Base-by-base conservation (phyloP, 2,888 invertebrate species). In the Acleris emargana region DNA sequence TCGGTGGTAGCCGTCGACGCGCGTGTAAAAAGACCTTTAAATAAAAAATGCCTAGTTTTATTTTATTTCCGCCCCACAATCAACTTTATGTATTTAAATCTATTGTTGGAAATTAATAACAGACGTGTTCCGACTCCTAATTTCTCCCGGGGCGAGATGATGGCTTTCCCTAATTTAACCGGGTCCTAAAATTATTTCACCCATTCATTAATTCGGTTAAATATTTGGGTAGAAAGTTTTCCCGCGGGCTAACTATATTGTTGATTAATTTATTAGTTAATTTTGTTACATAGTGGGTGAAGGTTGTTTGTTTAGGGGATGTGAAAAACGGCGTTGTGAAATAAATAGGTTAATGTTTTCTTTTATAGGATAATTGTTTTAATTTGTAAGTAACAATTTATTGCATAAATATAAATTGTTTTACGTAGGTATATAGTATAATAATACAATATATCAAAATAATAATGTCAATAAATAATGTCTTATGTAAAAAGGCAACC, bases 51-150 rank as follows among this genome's bases (percentile, higher is more conserved):
- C 25, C 49, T 54, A 64, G 52, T 57, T 61, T 51, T 59, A 60
- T 61, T 66, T 61, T 45, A 51, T 60, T 57, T 71, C 66, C 70
- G 74, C 72, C 74, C 68, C 68, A 71, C 75, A 70, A 75, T 77
- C 78, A 81, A 81, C 81, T 82, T 77, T 75, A 74, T 77, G 74
- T 79, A 83, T 86, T 86, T 81, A 81, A 85, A 83, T 82, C 73
- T 80, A 81, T 84, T 76, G 78, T 74, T 72, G 75, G 74, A 83
- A 86, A 83, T 85, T 84, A 84, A 84, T 87, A 81, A 85, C 72
- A 73, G 76, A 83, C 86, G 83, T 84, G 84, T 69, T 69, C 53
- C 17, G 72, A 58, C 63, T 73, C n/a, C 60, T 47, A 68, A 71
- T 67, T 64, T 60, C 45, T 32, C 62, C 70, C 71, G 67, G 70